These are phyloP conservation scores for Ochropacha duplaris DNA, from an alignment of 2,888 invertebrate species.

Conservation along the genomic window DNA sequence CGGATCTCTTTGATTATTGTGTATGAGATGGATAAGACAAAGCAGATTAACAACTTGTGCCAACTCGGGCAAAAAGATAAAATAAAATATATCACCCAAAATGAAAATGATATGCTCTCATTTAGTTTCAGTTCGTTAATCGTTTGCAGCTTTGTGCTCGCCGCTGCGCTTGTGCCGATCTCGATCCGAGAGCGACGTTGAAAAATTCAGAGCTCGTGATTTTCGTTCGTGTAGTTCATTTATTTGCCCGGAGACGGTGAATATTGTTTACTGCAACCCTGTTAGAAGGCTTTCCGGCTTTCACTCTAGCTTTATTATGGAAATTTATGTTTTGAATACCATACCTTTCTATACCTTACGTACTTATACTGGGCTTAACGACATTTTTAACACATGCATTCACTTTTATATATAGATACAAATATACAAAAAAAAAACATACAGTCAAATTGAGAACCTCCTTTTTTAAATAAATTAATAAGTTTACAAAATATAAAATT, in stretches of 20 bases:
- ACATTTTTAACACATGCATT: not conserved
- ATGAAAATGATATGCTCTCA: constrained; percentile 66
- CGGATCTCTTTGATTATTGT: constrained; percentile 20
- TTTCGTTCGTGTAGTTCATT: constrained; percentile 76
- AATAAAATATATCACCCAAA: constrained; percentile 43
- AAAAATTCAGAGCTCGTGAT: constrained; percentile 79
- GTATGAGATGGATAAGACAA: constrained; percentile 11
- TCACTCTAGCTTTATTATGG: constrained; percentile 45
- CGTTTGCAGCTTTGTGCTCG: constrained; percentile 67
- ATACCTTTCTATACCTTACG: constrained; percentile 4
- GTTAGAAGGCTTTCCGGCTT: constrained; percentile 51
- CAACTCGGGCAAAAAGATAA: constrained; percentile 26
- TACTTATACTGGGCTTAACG: constrained; percentile 16
- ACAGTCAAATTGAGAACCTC: too few relatives aligned
- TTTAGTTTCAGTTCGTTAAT: constrained; percentile 71
- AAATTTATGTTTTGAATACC: constrained; percentile 25
- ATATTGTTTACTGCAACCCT: constrained; percentile 63
- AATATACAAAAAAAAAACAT: too few relatives aligned
- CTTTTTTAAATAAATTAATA: too few relatives aligned
- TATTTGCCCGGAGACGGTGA: constrained; percentile 63
- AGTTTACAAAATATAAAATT: too few relatives aligned
- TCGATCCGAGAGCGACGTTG: constrained; percentile 69
- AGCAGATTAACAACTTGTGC: constrained; percentile 16
- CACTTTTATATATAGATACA: too few relatives aligned
- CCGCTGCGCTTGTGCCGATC: constrained; percentile 62